Conservation (phyloP, 1,140 invertebrate species). For the Lepidurus arcticus region DNA sequence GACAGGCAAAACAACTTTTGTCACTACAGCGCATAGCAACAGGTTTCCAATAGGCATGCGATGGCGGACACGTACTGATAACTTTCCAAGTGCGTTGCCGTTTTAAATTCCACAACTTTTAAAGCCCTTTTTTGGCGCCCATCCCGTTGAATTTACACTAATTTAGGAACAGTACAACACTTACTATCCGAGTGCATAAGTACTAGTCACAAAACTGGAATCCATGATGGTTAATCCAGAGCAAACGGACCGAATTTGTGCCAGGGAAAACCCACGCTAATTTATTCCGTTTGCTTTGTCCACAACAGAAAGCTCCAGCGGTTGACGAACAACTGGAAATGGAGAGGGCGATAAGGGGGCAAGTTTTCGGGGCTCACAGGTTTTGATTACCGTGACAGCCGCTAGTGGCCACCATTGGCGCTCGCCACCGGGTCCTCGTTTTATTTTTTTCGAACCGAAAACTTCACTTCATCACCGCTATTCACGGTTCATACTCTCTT, state of each 20-base stretch:
- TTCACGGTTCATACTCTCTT: too few species aligned
- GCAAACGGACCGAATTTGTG: not conserved
- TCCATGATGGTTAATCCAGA: not conserved
- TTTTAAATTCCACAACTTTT: not conserved
- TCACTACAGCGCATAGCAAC: not conserved
- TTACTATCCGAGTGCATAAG: not conserved
- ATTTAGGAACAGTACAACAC: too few species aligned
- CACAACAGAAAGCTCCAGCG: slow-evolving; percentile 17
- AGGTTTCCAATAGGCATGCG: not conserved
- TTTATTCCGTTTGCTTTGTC: not conserved
- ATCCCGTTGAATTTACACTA: too few species aligned
- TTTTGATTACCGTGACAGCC: not conserved
- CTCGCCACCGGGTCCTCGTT: not conserved
- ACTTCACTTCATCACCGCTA: not conserved
- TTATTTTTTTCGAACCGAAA: not conserved
- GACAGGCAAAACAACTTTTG: not conserved
- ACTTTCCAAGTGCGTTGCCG: too few species aligned
- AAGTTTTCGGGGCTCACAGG: not conserved
- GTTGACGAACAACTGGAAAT: slow-evolving; percentile 21
- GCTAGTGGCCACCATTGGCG: slow-evolving; percentile 5
- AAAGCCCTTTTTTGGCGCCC: too few species aligned
- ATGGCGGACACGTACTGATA: not conserved
- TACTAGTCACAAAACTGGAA: not conserved
- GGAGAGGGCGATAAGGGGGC: not conserved
- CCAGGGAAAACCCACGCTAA: not conserved